Evolutionary conservation across 2,113 vertebrate genomes (phyloP).

Genomic region (Clarias magur): DNA sequence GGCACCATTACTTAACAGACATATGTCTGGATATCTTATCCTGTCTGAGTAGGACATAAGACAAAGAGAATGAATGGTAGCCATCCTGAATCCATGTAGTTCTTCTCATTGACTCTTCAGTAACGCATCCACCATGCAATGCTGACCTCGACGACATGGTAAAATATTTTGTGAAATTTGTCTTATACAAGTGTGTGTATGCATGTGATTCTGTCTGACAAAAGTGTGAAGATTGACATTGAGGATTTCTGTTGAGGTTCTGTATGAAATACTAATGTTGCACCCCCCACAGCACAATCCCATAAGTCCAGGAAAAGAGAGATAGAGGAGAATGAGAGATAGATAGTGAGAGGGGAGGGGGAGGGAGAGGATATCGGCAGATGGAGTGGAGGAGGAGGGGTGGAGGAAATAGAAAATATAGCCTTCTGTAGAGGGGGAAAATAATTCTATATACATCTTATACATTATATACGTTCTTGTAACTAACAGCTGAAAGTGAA

Average conservation of each 20-base stretch:
- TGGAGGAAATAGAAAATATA: conserved; percentile 10
- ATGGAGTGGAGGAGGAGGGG: conserved; percentile 33
- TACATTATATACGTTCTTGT: not conserved
- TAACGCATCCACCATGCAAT: not conserved
- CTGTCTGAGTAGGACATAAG: not conserved
- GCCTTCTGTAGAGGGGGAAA: conserved; percentile 17
- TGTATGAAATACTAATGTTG: not conserved
- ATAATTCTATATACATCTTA: not conserved
- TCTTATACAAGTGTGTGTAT: not conserved
- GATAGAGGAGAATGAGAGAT: not conserved
- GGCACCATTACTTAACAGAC: not conserved
- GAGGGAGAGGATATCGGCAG: conserved; percentile 30
- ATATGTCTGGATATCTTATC: not conserved
- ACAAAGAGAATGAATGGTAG: not conserved
- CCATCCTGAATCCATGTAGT: no score
- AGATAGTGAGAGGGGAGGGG: conserved; percentile 10
- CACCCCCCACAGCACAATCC: not conserved
- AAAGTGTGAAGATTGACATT: conserved; percentile 27
- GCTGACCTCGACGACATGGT: no score
- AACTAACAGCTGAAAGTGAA: not conserved
- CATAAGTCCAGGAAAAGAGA: conserved; percentile 4
- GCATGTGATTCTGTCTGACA: not conserved
- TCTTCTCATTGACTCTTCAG: not conserved
- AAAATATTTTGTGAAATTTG: not conserved
- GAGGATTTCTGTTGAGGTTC: not conserved